Base-by-base conservation (phyloP, 2,113 vertebrate genomes). In the Hippocampus abdominalis region DNA sequence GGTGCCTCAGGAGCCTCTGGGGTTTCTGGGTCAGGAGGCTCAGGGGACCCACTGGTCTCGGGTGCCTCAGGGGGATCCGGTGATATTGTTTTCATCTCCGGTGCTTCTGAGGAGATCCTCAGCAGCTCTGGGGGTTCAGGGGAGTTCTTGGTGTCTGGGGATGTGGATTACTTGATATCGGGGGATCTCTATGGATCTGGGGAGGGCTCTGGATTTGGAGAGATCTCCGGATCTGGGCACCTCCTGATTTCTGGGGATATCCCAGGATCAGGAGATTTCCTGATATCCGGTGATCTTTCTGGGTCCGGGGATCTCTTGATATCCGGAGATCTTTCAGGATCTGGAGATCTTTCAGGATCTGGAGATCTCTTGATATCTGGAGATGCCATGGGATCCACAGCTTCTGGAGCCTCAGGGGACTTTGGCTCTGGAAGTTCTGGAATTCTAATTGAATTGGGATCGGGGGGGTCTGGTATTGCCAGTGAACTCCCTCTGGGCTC, bases 21-120 rank as follows among this genome's bases (percentile, higher is more conserved):
- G 49, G 81, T 65, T 40, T 86, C 88, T 73, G 87, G 83, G 23
- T 83, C 81, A 27, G 82, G 81, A 60, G 82, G 51, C n/a, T 86
- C 86, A 16, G 84, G 77, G 36, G 75, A 74, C 40, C 56, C 66
- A 0, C 42, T 69, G 70, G 75, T 64, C 71, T 89, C 83, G 0
- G 61, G 86, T 0, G 70, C 60, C 64, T 88, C 80, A 23, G 69
- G 85, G 75, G 70, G 78, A 70, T 90, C 90, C 59, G 85, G 76
- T 54, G 86, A 87, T 42, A 68, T 81, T 49, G 18, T 77, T 5
- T 71, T 87, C 21, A 73, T 84, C n/a, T 90, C 87, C 0, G 81
- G 81, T 62, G 59, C 56, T 70, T 91, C 89, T 56, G 84, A 80
- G 66, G 83, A 84, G 65, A 57, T 86, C 27, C 49, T 84, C 40